Base-by-base conservation (phyloP, 64 coral and sea anemone genomes). In the Porites australiensis region DNA sequence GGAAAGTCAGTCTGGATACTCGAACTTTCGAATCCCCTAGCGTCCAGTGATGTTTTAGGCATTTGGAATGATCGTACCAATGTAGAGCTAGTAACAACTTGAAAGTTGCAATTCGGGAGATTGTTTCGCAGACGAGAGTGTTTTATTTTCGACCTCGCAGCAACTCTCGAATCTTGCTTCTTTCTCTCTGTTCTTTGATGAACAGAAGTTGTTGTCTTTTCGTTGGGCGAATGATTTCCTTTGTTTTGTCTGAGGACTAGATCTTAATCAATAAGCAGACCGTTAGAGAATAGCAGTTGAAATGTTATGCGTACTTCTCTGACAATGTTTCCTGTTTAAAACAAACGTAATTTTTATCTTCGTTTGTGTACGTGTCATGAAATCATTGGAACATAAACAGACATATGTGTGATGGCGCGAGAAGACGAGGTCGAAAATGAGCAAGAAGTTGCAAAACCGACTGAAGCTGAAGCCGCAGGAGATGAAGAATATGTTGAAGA, bases 361-460 rank as follows among this genome's bases (percentile, higher is more conserved):
- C 19, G 46, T 82, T 91, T 91, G 82, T 83, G 75, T 90, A 98
- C 95, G 95, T 98, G 95, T 92, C 95, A 82, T 88, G 88, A 45
- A 27, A 44, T 48, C 23, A 98, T 91, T 98, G 95, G 63, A 21
- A 60, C 43, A 82, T 49, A 63, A 50, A 48, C 44, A 92, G 95
- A 87, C 77, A 88, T 94, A 58, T 89, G 80, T 77, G 97, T 96
- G 68, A 70, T 90, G 64, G 97, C 91, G 1, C 89, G 90, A 67
- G 94, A 99, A 83, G 97, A 99, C 82, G 91, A 95, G 72, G 72
- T 96, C 66, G 94, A 96, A 65, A 88, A 95, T 68, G 97, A 98
- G 44, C 63, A 82, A 10, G 94, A 93, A 68, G 58, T 70, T 63
- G 88, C 93, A 47, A 67, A 90, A 86, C 94, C 66, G 46, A 88